These are phyloP conservation scores for Drosophila busckii DNA, from an alignment of 1,140 invertebrate species.

Conservation along the genomic window DNA sequence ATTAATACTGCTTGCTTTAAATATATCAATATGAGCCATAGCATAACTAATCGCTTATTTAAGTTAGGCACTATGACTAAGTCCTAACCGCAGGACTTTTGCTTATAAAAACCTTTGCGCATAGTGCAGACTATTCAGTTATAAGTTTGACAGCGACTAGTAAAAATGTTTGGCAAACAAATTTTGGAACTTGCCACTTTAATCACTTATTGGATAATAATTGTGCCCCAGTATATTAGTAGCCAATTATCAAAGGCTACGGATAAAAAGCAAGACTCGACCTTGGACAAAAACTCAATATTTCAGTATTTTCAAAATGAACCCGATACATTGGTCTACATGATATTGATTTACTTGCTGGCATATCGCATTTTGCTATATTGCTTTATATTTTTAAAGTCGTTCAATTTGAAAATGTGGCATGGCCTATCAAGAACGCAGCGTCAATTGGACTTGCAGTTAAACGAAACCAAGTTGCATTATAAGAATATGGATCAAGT, in stretches of 20 bases:
- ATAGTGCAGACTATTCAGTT: no score
- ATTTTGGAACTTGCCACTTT: constrained; percentile 15
- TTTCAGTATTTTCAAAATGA: constrained; percentile 2
- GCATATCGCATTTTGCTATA: not conserved
- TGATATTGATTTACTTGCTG: constrained; percentile 10
- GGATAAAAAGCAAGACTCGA: not conserved
- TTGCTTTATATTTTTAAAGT: not conserved
- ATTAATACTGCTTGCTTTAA: no score
- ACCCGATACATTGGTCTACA: not conserved
- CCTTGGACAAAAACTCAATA: no score
- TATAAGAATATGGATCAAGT: constrained; percentile 2
- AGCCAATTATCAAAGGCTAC: no score
- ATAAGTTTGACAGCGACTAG: no score
- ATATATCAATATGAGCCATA: no score
- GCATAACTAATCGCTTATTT: no score
- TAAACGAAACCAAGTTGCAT: not conserved
- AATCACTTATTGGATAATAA: constrained; percentile 10
- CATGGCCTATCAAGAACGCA: not conserved
- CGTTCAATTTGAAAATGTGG: constrained; percentile 6
- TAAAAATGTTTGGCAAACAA: constrained; percentile 21
- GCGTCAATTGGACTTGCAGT: not conserved
- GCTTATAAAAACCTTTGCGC: no score
- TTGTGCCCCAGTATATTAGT: no score
- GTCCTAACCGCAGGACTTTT: no score
- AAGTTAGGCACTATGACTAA: no score